Evolutionary conservation across 2,888 invertebrate species (phyloP).

Genomic region (Drosophila infuscata): DNA sequence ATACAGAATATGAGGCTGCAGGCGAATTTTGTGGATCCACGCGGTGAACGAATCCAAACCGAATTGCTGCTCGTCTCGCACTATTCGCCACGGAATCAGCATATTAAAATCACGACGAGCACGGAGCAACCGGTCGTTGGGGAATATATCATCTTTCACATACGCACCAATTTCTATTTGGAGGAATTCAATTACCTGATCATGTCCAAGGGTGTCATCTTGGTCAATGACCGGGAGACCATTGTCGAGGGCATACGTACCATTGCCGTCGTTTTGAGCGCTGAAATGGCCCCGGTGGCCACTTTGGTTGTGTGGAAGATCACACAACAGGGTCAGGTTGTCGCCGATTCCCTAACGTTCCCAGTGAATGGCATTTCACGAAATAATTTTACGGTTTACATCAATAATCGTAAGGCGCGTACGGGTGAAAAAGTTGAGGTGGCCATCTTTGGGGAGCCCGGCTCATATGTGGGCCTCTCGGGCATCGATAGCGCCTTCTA

Average conservation of each 20-base stretch:
- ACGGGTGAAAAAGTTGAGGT: slow-evolving; percentile 97
- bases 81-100: slow-evolving; percentile 92
- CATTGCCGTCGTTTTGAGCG: slow-evolving; percentile 92
- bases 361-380: slow-evolving; percentile 97
- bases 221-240: slow-evolving; percentile 93
- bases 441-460: slow-evolving; percentile 96
- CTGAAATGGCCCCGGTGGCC: slow-evolving; percentile 97
- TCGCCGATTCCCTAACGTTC: slow-evolving; percentile 97
- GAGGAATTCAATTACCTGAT: slow-evolving; percentile 96
- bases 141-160: slow-evolving; percentile 97
- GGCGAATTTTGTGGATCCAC: slow-evolving; percentile 86
- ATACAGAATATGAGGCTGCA: slow-evolving; percentile 89
- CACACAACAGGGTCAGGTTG: slow-evolving; percentile 92
- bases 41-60: slow-evolving; percentile 88
- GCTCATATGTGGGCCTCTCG: slow-evolving; percentile 96
- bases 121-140: slow-evolving; percentile 94
- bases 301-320: slow-evolving; percentile 96
- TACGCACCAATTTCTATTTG: slow-evolving; percentile 95
- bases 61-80: slow-evolving; percentile 91
- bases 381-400: slow-evolving; percentile 94
- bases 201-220: slow-evolving; percentile 95
- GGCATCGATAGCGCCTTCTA: slow-evolving; percentile 95
- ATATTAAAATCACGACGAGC: slow-evolving; percentile 93
- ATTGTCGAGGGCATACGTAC: slow-evolving; percentile 92
- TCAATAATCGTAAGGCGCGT: slow-evolving; percentile 97